These are phyloP conservation scores for Echinarachnius parma DNA, from an alignment of 53 echinoderm and acorn worm genomes.

Conservation along the genomic window DNA sequence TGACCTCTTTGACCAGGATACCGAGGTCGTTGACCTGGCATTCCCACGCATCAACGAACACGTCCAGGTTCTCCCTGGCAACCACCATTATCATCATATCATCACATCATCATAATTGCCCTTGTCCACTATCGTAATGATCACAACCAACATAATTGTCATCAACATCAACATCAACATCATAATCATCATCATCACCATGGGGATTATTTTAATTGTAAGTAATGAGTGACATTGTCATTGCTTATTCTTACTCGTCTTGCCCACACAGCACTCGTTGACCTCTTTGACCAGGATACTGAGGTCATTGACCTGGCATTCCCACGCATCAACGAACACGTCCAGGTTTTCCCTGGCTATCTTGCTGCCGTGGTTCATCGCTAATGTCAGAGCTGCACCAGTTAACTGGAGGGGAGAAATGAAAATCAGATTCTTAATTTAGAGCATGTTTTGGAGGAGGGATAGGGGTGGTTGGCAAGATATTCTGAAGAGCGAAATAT, in stretches of 20 bases:
- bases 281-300: conserved; percentile 86
- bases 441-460: too few relatives aligned
- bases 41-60: conserved; percentile 90
- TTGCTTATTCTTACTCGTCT: conserved; percentile 59
- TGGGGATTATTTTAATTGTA: too few relatives aligned
- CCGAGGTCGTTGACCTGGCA: conserved; percentile 78
- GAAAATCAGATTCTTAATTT: too few relatives aligned
- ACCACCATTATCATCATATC: too few relatives aligned
- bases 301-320: conserved; percentile 80
- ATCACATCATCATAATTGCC: too few relatives aligned
- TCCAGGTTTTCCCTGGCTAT: conserved; percentile 97
- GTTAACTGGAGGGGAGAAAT: conserved; percentile 61
- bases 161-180: too few relatives aligned
- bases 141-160: too few relatives aligned
- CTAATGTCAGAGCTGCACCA: conserved; percentile 73
- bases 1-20: conserved; percentile 84
- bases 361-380: conserved; percentile 89
- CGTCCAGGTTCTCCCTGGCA: conserved; percentile 96
- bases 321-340: conserved; percentile 91
- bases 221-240: too few relatives aligned
- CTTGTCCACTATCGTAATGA: too few relatives aligned
- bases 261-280: conserved; percentile 75
- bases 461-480: too few relatives aligned
- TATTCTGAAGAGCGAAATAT: too few relatives aligned
- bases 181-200: too few relatives aligned